Conservation (phyloP, 2,888 invertebrate species). For the Dolichomitus sp. region DNA sequence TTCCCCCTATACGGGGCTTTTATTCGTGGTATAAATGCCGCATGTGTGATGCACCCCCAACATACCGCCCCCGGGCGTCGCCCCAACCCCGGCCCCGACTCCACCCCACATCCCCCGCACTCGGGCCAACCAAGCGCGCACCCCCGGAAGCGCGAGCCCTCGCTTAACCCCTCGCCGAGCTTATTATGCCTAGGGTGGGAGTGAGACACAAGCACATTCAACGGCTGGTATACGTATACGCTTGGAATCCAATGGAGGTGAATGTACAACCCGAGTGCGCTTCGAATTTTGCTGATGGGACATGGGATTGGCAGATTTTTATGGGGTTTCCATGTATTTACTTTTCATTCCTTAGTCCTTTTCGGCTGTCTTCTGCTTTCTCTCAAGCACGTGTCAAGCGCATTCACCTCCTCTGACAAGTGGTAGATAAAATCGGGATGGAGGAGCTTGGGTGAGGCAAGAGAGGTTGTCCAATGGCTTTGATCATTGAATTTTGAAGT, state of each 20-base stretch:
- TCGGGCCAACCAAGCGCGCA: constrained; percentile 55
- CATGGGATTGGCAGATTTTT: constrained; percentile 68
- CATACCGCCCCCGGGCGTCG: constrained; percentile 77
- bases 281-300: constrained; percentile 45
- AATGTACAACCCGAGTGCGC: constrained; percentile 44
- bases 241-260: constrained; percentile 35
- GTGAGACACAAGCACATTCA: constrained; percentile 26
- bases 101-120: constrained; percentile 34
- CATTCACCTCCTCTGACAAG: constrained; percentile 42
- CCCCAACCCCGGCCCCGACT: constrained; percentile 47
- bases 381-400: constrained; percentile 57
- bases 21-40: constrained; percentile 63
- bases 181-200: constrained; percentile 75
- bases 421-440: constrained; percentile 37
- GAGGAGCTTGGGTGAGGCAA: not conserved
- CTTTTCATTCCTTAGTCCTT: constrained; percentile 38
- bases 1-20: constrained; percentile 52
- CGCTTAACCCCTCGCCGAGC: constrained; percentile 77
- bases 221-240: not conserved
- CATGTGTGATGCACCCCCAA: constrained; percentile 80
- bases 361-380: not conserved
- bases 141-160: constrained; percentile 71
- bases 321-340: constrained; percentile 65
- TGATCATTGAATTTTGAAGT: not conserved
- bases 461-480: constrained; percentile 2